Conservation (phyloP, 2,797 vertebrate species). For the Microcaecilia unicolor region DNA sequence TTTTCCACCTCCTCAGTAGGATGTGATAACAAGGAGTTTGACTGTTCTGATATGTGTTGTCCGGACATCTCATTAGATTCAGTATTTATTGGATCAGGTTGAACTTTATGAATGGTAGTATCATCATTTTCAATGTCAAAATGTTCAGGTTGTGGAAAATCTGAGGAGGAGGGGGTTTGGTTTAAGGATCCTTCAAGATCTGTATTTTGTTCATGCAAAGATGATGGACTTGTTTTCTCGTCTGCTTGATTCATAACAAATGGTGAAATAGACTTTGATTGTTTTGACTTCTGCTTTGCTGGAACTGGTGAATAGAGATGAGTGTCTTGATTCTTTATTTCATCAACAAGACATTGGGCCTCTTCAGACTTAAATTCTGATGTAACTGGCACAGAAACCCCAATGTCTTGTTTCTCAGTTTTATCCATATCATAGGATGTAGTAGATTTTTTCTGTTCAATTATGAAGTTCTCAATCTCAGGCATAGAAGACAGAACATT, state of each 20-base stretch:
- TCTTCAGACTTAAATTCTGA: background rate
- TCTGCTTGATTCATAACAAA: too few relatives aligned
- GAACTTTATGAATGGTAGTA: too few relatives aligned
- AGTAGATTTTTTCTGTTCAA: conserved; percentile 6
- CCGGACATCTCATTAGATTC: conserved; percentile 16
- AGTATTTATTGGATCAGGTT: too few relatives aligned
- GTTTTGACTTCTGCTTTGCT: too few relatives aligned
- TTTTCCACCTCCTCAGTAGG: conserved; percentile 13
- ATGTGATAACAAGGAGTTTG: background rate
- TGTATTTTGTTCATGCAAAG: too few relatives aligned
- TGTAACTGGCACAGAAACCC: conserved; percentile 11
- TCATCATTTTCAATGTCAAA: background rate
- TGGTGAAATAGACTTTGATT: too few relatives aligned
- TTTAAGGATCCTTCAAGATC: background rate
- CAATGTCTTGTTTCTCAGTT: too few relatives aligned
- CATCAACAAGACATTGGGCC: background rate
- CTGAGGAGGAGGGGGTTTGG: conserved; percentile 15
- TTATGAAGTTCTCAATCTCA: too few relatives aligned
- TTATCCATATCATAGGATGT: conserved; percentile 8
- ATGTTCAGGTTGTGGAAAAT: background rate
- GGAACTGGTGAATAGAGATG: too few relatives aligned
- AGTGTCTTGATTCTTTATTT: too few relatives aligned
- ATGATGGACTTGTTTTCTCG: too few relatives aligned
- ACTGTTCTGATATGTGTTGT: background rate
- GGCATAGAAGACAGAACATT: too few relatives aligned